A percentile compares a stretch with the other conserved stretches of the same genome.
These are phyloP conservation scores for Philotrypesis tridentata DNA, from an alignment of 1,140 invertebrate genomes.

Conservation along the genomic window DNA sequence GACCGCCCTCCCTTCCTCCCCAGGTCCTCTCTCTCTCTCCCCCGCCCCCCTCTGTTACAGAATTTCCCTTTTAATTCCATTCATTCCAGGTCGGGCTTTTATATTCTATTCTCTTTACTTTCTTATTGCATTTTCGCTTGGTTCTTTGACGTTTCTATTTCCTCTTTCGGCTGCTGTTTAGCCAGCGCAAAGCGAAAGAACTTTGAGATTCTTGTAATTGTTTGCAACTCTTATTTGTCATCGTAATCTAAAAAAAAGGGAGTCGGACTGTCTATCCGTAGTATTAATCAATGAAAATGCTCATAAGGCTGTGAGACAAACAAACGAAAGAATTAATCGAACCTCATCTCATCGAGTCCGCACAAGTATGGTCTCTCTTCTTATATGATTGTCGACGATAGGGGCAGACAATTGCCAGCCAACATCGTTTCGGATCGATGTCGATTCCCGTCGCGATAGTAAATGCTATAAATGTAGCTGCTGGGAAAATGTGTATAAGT, in stretches of 20 bases:
- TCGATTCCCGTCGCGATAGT: slow-evolving; percentile 50
- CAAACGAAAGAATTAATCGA: neutral
- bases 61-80: neutral
- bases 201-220: neutral
- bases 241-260: neutral
- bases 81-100: neutral
- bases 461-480: slow-evolving; percentile 40
- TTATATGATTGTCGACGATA: neutral
- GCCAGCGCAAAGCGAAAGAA: no score
- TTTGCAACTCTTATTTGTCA: neutral
- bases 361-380: neutral
- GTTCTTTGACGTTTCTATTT: neutral
- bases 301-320: neutral
- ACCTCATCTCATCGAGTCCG: neutral
- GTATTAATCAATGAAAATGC: neutral
- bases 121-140: neutral
- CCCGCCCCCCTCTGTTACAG: neutral
- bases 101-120: neutral
- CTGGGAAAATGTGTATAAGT: neutral
- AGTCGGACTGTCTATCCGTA: neutral
- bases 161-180: neutral
- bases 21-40: no score
- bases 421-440: slow-evolving; percentile 53
- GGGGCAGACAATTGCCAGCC: neutral
- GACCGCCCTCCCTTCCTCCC: neutral